Evolutionary conservation across 64 coral and sea anemone genomes (phyloP), one percentile per base, ranked within the genome.

Genomic region (Platygyra sinensis): DNA sequence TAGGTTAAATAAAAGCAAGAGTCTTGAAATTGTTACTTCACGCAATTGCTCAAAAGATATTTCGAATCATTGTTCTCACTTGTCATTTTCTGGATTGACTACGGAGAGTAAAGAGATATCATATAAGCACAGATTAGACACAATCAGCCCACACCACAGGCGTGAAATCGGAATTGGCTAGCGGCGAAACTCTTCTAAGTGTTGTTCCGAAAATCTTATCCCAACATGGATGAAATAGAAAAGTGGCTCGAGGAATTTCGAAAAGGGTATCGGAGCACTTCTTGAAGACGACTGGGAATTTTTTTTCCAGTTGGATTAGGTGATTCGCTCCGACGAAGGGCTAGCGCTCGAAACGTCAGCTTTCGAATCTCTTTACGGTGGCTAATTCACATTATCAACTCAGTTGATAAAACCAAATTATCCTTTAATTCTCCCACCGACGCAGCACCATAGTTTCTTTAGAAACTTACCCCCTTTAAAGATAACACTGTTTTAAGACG

Each of bases 41-140:
- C 10, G 8, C 30, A 63, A 13, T 76, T 86, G 90, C 81, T 65
- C 71, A 75, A 92, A 87, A 73, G 83, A 87, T 52, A 77, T 87
- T 76, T 11, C 39, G 16, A 76, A 77, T 67, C 90, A 92, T 72
- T 85, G 60, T 52, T 87, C 83, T 9, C 59, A 33, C 51, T 92
- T 75, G 90, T 38, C 72, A 78, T 92, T 92, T 86, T 92, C 90
- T 77, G 90, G 90, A 78, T 60, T 86, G 14, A 75, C 57, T n/a
- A 92, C 69, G 15, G 90, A 92, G 30, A 62, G 80, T 32, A 73
- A 92, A 52, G 73, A 86, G 15, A 92, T 92, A 63, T 82, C 78
- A n/a, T n/a, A n/a, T n/a, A n/a, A 69, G 90, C 90, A 32, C 61
- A 87, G 90, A 54, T 54, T 54, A 13, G 52, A 54, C 52, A 85